Evolutionary conservation across 1,140 invertebrate species (phyloP).

Genomic region (Geopemphigus sp.): DNA sequence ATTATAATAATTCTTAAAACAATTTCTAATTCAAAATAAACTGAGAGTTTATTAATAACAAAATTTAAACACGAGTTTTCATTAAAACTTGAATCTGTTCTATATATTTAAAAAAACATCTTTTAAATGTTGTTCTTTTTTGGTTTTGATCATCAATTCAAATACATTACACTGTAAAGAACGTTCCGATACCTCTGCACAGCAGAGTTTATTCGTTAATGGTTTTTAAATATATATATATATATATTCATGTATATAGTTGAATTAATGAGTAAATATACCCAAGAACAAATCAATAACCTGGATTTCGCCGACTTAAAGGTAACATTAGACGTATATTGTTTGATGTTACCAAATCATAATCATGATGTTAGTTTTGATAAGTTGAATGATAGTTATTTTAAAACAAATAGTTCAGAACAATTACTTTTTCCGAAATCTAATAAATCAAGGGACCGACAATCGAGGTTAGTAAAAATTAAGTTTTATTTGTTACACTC

Average conservation of each 20-base stretch:
- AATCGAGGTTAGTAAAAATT: not conserved
- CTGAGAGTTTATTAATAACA: too few species aligned
- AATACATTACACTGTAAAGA: too few species aligned
- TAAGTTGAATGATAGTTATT: not conserved
- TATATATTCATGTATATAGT: not conserved
- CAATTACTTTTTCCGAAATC: conserved; percentile 15
- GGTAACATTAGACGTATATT: conserved; percentile 41
- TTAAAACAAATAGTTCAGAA: conserved; percentile 9
- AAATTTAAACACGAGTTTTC: too few species aligned
- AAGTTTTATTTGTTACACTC: not conserved
- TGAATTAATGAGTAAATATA: conserved; percentile 22
- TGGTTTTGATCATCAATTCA: too few species aligned
- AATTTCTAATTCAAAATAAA: too few species aligned
- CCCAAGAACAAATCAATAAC: not conserved
- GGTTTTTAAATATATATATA: not conserved
- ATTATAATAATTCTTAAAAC: too few species aligned
- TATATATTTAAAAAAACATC: too few species aligned
- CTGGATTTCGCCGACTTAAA: conserved; percentile 18
- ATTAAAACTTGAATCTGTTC: too few species aligned
- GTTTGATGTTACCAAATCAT: conserved; percentile 37
- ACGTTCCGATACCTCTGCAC: too few species aligned
- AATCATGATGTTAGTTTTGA: conserved; percentile 7
- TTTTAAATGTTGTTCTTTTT: too few species aligned
- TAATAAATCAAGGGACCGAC: not conserved
- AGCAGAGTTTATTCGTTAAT: not conserved